Evolutionary conservation across 2,113 vertebrate species (phyloP).

Genomic region (Gallinago jamesoni): DNA sequence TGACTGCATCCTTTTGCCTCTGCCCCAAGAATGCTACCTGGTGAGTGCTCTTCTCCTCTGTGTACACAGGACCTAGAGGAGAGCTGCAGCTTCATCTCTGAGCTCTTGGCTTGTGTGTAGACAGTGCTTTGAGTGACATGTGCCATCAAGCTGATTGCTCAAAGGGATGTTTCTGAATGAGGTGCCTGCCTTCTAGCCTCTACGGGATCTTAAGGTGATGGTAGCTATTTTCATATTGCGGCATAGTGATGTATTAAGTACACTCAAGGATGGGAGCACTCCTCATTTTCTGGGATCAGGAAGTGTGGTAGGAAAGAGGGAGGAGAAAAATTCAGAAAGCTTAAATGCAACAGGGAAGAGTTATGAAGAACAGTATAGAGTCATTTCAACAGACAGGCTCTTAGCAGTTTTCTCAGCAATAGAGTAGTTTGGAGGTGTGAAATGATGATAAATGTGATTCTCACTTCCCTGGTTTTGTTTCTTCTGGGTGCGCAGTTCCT

Average conservation of each 20-base stretch:
- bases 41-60: background rate
- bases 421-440: background rate
- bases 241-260: background rate
- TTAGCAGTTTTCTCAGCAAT: background rate
- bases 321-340: background rate
- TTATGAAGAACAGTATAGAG: background rate
- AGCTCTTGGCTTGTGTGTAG: background rate
- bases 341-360: background rate
- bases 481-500: constrained; percentile 19
- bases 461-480: background rate
- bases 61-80: too few relatives aligned
- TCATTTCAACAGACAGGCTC: background rate
- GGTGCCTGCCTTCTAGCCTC: background rate
- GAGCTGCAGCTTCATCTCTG: background rate
- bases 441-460: background rate
- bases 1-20: background rate
- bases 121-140: background rate
- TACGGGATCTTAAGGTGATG: background rate
- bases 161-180: background rate
- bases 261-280: background rate
- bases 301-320: background rate
- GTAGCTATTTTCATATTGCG: constrained; percentile 33
- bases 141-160: background rate
- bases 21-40: background rate
- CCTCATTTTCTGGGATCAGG: background rate